phyloP scores from a whole-genome alignment of 2,797 vertebrate genomes.

The Dendrocincla fuliginosa region DNA sequence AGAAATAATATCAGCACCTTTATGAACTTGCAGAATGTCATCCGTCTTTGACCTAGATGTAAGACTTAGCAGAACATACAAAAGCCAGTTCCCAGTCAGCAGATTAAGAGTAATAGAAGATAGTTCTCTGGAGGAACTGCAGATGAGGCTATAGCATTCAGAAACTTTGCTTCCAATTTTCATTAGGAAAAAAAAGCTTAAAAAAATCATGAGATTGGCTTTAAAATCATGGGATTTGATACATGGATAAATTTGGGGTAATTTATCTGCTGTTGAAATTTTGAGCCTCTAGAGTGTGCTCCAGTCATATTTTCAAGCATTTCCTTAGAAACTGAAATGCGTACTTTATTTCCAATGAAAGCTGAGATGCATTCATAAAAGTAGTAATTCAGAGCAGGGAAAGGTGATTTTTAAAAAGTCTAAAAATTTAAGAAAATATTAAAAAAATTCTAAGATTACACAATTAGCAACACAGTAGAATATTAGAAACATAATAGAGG shows the following conservation, averaged over 20 bases:
- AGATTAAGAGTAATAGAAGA: background rate
- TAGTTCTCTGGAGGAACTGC: background rate
- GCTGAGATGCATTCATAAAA: background rate
- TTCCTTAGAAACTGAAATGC: conserved; percentile 11
- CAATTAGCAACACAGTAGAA: background rate
- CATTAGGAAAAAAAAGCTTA: background rate
- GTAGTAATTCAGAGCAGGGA: background rate
- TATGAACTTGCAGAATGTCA: background rate
- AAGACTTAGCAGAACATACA: background rate
- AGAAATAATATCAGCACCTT: background rate
- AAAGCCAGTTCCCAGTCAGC: background rate
- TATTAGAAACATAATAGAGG: background rate
- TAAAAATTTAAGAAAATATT: background rate
- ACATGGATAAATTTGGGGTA: background rate
- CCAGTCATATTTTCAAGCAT: conserved; percentile 65
- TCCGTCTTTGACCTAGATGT: background rate
- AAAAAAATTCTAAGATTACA: background rate
- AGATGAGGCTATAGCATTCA: background rate
- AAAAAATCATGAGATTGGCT: background rate
- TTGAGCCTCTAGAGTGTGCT: conserved; percentile 70
- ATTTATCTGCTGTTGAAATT: conserved; percentile 55
- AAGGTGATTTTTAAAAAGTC: background rate
- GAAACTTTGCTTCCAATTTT: background rate
- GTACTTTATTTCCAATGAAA: background rate
- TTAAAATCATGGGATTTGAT: background rate